Conservation (phyloP, 2,797 vertebrate species). For the Chloroceryle amazona region DNA sequence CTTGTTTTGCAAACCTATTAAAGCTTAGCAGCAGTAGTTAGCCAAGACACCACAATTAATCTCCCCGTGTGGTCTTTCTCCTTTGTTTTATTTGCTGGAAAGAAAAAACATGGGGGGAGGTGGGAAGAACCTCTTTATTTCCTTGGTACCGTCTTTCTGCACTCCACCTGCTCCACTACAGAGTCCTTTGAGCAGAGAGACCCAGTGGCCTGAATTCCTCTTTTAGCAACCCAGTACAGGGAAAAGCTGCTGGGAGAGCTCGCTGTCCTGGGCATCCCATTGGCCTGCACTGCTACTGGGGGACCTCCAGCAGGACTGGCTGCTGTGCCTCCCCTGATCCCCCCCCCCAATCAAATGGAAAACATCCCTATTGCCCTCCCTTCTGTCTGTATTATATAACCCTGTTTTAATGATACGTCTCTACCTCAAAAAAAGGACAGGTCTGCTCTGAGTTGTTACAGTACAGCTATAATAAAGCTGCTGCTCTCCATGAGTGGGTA, state of each 20-base stretch:
- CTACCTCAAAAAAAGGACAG: neutral
- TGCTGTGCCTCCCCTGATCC: neutral
- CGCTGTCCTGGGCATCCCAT: rapidly evolving
- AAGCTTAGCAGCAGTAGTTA: slow-evolving; percentile 7
- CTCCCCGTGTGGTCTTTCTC: neutral
- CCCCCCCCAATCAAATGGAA: neutral
- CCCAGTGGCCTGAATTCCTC: neutral
- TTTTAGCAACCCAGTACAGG: neutral
- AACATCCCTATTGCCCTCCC: neutral
- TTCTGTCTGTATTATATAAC: neutral
- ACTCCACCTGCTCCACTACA: neutral
- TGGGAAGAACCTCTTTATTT: neutral
- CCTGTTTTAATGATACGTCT: rapidly evolving
- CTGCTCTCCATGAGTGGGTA: rapidly evolving
- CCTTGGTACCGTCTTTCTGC: neutral
- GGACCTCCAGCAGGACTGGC: neutral
- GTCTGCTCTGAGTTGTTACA: neutral
- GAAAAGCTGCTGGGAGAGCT: neutral
- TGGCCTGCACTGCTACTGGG: rapidly evolving
- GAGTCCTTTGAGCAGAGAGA: neutral
- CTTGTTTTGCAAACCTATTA: neutral
- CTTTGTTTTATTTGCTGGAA: neutral
- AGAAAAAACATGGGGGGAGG: neutral
- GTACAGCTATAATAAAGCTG: neutral
- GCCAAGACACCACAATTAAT: neutral